Percentiles rank a stretch among this genome's conserved stretches.
Conservation (phyloP, 2,113 vertebrate genomes). For the Emydura subglobosa region DNA sequence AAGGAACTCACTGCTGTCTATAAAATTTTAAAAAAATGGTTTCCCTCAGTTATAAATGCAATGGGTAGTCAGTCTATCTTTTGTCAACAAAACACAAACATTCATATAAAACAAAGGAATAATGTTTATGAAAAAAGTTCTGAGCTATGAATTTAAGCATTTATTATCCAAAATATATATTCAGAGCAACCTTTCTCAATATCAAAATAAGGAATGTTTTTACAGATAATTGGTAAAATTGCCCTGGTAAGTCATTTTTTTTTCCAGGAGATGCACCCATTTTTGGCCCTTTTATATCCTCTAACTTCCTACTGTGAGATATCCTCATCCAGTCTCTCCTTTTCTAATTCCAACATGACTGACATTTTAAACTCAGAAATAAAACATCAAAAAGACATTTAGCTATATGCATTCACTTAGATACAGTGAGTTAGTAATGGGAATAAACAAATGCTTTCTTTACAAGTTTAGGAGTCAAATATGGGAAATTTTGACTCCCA, state of each 20-base stretch:
- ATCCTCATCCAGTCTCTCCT: neutral
- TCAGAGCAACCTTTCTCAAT: neutral
- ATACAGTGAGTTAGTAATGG: neutral
- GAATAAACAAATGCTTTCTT: neutral
- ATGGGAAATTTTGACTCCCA: neutral
- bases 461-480: neutral
- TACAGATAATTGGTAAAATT: neutral
- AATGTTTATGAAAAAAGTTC: neutral
- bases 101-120: neutral
- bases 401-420: neutral
- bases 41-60: neutral
- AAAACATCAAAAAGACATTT: neutral
- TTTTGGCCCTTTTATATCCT: neutral
- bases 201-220: neutral
- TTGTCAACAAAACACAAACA: neutral
- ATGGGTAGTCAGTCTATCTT: neutral
- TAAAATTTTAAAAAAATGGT: neutral
- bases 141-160: neutral
- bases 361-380: neutral
- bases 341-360: neutral
- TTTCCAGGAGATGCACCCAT: neutral
- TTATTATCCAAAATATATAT: neutral
- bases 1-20: constrained; percentile 95
- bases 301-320: neutral
- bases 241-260: neutral